Percentiles rank a stretch among this genome's conserved stretches.
Conservation (phyloP, 2,113 vertebrate species). For the Aspiorhynchus laticeps region DNA sequence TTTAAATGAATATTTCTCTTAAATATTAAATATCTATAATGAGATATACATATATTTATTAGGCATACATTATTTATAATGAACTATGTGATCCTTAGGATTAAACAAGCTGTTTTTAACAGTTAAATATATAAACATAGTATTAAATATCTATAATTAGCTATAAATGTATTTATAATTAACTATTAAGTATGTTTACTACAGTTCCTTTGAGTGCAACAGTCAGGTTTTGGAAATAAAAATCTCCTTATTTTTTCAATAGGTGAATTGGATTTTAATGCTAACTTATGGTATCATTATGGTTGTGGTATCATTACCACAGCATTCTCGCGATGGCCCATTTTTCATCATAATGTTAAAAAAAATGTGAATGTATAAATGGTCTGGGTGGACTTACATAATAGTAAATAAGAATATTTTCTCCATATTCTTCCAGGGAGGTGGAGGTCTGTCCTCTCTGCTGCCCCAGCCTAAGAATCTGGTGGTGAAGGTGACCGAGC, state of each 20-base stretch:
- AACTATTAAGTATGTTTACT: background rate
- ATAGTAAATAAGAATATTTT: background rate
- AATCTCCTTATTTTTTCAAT: background rate
- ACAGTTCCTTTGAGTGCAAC: too few species aligned
- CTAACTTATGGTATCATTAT: too few species aligned
- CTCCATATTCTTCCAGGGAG: constrained; percentile 59
- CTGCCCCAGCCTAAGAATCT: constrained; percentile 92
- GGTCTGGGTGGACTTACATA: background rate
- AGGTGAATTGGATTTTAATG: background rate
- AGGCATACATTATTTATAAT: too few species aligned
- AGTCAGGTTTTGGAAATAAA: too few species aligned
- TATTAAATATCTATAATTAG: background rate
- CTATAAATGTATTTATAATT: background rate
- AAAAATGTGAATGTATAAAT: background rate
- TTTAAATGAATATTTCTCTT: background rate
- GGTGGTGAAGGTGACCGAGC: constrained; percentile 81
- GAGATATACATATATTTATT: too few species aligned
- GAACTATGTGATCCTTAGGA: too few species aligned
- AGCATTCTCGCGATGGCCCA: too few species aligned
- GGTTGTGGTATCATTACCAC: too few species aligned
- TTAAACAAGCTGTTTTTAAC: background rate
- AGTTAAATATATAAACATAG: background rate
- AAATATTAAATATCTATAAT: too few species aligned
- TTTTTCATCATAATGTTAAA: background rate
- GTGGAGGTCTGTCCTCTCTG: constrained; percentile 87